Evolutionary conservation across 2,113 vertebrate genomes (phyloP).

Genomic region (Neotragus moschatus): DNA sequence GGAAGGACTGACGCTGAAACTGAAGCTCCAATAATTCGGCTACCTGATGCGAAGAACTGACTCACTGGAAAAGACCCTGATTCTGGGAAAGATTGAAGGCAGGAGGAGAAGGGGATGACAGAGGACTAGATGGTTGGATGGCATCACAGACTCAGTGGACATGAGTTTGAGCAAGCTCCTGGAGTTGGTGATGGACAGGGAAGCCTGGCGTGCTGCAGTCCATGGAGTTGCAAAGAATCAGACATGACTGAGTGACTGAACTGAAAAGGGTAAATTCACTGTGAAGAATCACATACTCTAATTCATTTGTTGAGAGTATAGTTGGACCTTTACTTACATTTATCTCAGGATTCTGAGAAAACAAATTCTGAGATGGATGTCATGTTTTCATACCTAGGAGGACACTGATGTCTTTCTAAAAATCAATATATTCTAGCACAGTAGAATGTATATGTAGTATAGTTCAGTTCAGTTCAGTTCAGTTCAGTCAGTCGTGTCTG

Average conservation of each 20-base stretch:
- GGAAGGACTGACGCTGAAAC: neutral
- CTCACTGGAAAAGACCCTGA: neutral
- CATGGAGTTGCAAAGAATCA: neutral
- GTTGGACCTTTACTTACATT: neutral
- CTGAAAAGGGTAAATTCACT: neutral
- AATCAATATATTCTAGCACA: neutral
- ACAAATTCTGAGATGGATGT: neutral
- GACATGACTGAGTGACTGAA: neutral
- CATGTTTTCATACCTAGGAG: neutral
- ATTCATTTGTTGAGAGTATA: neutral
- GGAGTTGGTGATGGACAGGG: neutral
- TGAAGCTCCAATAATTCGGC: neutral
- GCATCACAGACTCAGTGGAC: neutral
- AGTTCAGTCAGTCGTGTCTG: fast-evolving
- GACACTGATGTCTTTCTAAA: neutral
- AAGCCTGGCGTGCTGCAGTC: neutral
- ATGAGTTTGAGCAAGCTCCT: neutral
- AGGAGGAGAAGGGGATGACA: neutral
- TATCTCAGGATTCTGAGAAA: neutral
- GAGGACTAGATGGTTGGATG: neutral
- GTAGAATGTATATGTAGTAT: neutral
- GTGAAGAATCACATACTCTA: neutral
- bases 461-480: too few species aligned
- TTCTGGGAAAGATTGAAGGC: neutral
- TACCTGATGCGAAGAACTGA: neutral